Evolutionary conservation across 2,888 invertebrate species (phyloP), one percentile per base, ranked within the genome.

Genomic region (Apamea monoglypha): DNA sequence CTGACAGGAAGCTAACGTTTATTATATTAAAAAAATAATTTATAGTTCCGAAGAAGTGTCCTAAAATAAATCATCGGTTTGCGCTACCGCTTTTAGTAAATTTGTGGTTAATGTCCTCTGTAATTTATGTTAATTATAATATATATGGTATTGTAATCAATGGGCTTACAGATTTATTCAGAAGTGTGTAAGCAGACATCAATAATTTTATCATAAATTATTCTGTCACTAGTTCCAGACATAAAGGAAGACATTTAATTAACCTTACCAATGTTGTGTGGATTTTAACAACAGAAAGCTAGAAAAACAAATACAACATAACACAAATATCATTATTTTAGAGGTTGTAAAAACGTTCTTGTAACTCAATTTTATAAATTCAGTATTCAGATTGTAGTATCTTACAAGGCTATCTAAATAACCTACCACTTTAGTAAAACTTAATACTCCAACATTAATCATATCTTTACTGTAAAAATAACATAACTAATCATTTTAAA

Each of bases 11-110:
- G 82, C 74, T 63, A 73, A 79, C 82, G 88, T 83, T 88, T 89
- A 88, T 88, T 85, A 32, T 81, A 66, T 53, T 80, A 72, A 91
- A 92, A 93, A 91, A 92, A 89, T 88, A 89, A 92, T 92, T 92
- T 91, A 92, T 93, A 90, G 90, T 92, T 91, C 86, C 87, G 90
- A 91, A 88, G 92, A 91, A 91, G 84, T 87, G 79, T 85, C 87
- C 85, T 78, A 86, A 92, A 92, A 93, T 93, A 92, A 91, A 91
- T 92, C 87, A 90, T 86, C 88, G 81, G 81, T 89, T 86, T 86
- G 79, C 87, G 82, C 82, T 85, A 91, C 87, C 74, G 84, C 85
- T 89, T 83, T 90, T 91, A 90, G 91, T 91, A 92, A 89, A 91
- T 91, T 83, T 89, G 89, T 90, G 88, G 88, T 90, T 89, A 90